phyloP scores from a whole-genome alignment of 2,888 invertebrate species.

The Drosophila crucigera region DNA sequence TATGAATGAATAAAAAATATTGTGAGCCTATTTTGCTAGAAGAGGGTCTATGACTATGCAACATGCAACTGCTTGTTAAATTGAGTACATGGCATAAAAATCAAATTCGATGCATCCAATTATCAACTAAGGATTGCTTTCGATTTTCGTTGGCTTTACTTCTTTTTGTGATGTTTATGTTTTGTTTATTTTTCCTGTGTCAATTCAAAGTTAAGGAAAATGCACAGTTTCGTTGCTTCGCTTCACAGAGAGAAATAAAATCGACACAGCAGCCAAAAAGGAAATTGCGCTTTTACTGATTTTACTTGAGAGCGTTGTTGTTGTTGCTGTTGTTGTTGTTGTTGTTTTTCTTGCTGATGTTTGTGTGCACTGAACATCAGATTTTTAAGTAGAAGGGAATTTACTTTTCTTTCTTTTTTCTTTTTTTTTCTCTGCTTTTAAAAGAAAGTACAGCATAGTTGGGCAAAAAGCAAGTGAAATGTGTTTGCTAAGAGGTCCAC shows the following conservation, averaged over 20 bases:
- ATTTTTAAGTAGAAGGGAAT: slow-evolving; percentile 24
- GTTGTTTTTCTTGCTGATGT: slow-evolving; percentile 22
- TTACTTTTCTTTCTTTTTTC: slow-evolving; percentile 19
- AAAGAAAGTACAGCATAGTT: slow-evolving; percentile 59
- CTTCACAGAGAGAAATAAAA: slow-evolving; percentile 21
- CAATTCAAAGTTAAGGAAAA: slow-evolving; percentile 23
- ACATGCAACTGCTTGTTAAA: background rate
- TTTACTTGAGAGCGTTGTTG: slow-evolving; percentile 32
- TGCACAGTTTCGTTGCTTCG: slow-evolving; percentile 32
- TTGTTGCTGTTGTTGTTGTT: background rate
- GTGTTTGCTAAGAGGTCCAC: slow-evolving; percentile 15
- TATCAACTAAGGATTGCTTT: slow-evolving; percentile 20
- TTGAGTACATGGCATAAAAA: background rate
- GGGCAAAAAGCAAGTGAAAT: slow-evolving; percentile 23
- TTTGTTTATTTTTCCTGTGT: background rate
- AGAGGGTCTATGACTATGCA: background rate
- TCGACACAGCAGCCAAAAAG: slow-evolving; percentile 41
- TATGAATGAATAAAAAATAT: background rate
- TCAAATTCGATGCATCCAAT: slow-evolving; percentile 23
- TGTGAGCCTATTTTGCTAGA: background rate
- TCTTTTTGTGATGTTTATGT: background rate
- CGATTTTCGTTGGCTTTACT: background rate
- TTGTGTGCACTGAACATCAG: slow-evolving; percentile 32
- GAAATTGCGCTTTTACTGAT: slow-evolving; percentile 72
- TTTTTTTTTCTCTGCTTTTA: slow-evolving; percentile 34